Conservation (phyloP, 2,888 invertebrate genomes). For the Eupithecia abbreviata region DNA sequence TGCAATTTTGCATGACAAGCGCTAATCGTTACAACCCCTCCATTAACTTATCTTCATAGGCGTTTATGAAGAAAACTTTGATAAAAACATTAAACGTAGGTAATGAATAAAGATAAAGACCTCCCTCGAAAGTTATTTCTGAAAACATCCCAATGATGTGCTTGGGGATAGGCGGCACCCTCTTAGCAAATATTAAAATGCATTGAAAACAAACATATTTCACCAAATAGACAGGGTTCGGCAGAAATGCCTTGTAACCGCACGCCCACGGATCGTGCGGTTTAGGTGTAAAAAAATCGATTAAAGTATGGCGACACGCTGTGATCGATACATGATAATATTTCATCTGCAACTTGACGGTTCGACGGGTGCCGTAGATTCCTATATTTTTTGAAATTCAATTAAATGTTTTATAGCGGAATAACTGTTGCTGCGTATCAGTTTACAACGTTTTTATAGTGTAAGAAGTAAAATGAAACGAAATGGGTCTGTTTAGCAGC, state of each 20-base stretch:
- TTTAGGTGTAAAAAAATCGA: constrained; percentile 84
- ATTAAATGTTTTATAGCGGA: constrained; percentile 76
- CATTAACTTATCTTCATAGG: constrained; percentile 42
- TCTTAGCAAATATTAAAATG: constrained; percentile 64
- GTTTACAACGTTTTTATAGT: constrained; percentile 70
- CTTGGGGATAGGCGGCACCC: constrained; percentile 58
- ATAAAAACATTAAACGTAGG: constrained; percentile 56
- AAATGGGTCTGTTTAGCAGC: constrained; percentile 54
- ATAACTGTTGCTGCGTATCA: constrained; percentile 72
- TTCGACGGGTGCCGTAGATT: constrained; percentile 73
- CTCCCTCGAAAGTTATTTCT: constrained; percentile 75
- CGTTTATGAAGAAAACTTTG: constrained; percentile 34
- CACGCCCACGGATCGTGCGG: constrained; percentile 79
- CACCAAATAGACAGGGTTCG: constrained; percentile 71
- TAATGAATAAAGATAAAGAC: constrained; percentile 54
- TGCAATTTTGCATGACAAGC: constrained; percentile 69
- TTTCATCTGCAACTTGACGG: constrained; percentile 75
- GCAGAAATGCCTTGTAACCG: constrained; percentile 80
- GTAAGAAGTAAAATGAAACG: constrained; percentile 57
- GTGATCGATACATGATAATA: constrained; percentile 81
- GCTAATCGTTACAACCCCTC: constrained; percentile 56
- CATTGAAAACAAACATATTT: constrained; percentile 81
- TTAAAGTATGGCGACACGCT: constrained; percentile 82
- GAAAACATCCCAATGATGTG: constrained; percentile 68
- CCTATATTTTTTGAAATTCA: constrained; percentile 77